Base-by-base conservation (phyloP, 2,888 invertebrate genomes). In the Creontiades dilutus region DNA sequence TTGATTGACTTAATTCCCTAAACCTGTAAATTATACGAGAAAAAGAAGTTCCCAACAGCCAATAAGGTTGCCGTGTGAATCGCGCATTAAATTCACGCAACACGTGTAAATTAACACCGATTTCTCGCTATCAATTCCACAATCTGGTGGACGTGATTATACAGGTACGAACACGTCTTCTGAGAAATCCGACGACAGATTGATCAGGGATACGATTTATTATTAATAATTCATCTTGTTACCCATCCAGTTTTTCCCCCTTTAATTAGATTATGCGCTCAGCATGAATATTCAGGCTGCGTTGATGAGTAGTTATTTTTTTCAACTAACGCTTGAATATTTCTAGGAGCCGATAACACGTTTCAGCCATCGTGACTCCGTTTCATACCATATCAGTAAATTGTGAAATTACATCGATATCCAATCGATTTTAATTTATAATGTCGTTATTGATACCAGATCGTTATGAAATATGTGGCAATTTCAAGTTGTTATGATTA, bases 261-360 rank as follows among this genome's bases (percentile, higher is more conserved):
- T 19, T 19, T 61, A 61, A 61, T 61, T 61, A 19, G n/a, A 61
- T 61, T 19, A 61, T 19, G n/a, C 61, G 61, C 61, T 61, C 61
- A 61, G 3, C 19, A 61, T 61, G 61, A 61, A 61, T 61, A 61
- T 61, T 61, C 61, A 61, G 13, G n/a, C 3, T 37, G 37, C 7
- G 9, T 19, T 19, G 61, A 19, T 61, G 61, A n/a, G 61, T 61
- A 19, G 61, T 61, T 61, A 61, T 61, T 61, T 61, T n/a, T 19
- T n/a, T 19, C 9, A 61, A 4, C 9, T 19, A 61, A 61, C 61
- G n/a, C 61, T 19, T 61, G 61, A 61, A 61, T 61, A 61, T 61
- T 16, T 61, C 61, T 61, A 11, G 19, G 37, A 19, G n/a, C 9
- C 19, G 61, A 61, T 61, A 61, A 19, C 61, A 19, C 61, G n/a